These are phyloP conservation scores for Oryzaephilus surinamensis DNA, from an alignment of 1,140 invertebrate species.

Conservation along the genomic window DNA sequence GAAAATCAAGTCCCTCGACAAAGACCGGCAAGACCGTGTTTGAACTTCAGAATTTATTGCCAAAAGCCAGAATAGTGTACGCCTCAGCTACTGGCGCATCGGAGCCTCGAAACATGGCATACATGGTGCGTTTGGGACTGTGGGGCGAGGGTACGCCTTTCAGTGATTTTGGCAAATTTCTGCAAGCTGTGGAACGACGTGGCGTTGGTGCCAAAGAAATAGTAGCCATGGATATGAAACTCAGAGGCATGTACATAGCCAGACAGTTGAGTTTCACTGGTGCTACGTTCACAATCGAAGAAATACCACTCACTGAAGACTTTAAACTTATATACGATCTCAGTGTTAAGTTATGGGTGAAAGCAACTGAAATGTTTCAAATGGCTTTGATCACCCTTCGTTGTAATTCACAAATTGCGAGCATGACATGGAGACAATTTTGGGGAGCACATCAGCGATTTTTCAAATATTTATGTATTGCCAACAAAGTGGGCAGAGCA, in stretches of 20 bases:
- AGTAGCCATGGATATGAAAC: constrained; percentile 99
- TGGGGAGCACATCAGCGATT: constrained; percentile 99
- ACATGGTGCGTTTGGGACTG: constrained; percentile 95
- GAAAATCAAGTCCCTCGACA: constrained; percentile 88
- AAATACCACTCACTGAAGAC: constrained; percentile 79
- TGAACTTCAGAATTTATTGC: constrained; percentile 90
- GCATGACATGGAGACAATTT: constrained; percentile 96
- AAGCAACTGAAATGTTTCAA: constrained; percentile 89
- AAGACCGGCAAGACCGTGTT: constrained; percentile 86
- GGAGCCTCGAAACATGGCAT: constrained; percentile 98
- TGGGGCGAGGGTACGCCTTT: constrained; percentile 97
- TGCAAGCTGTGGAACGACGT: constrained; percentile 91
- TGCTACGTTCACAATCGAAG: constrained; percentile 93
- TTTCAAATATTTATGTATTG: constrained; percentile 99
- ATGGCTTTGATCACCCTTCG: constrained; percentile 90
- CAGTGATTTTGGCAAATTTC: constrained; percentile 88
- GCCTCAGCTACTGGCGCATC: constrained; percentile 97
- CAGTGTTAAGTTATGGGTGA: constrained; percentile 89
- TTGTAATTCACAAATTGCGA: constrained; percentile 81
- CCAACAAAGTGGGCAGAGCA: constrained; percentile 86
- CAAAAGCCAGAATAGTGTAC: constrained; percentile 94
- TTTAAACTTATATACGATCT: constrained; percentile 90
- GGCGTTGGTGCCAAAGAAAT: constrained; percentile 99
- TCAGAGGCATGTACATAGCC: constrained; percentile 95
- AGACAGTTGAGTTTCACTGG: constrained; percentile 95